Percentiles rank a stretch among this genome's conserved stretches.
Conservation (phyloP, 2,113 vertebrate genomes). For the Zonotrichia leucophrys region DNA sequence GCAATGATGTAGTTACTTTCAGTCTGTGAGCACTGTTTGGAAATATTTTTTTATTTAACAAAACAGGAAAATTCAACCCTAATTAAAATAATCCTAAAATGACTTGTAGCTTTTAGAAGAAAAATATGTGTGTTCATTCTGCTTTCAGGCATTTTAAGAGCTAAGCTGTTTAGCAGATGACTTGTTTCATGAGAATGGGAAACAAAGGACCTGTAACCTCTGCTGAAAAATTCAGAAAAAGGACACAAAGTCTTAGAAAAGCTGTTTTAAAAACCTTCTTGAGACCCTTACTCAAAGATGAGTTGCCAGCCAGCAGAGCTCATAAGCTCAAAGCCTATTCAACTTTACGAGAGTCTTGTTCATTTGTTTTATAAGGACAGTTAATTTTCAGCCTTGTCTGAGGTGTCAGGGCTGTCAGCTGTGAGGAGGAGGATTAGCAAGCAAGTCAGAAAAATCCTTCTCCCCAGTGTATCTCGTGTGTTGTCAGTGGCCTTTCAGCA, state of each 20-base stretch:
- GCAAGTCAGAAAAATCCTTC: not conserved
- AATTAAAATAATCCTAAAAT: not conserved
- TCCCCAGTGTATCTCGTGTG: not conserved
- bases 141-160: conserved; percentile 7
- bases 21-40: not conserved
- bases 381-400: conserved; percentile 40
- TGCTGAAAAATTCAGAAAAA: not conserved
- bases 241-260: not conserved
- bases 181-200: not conserved
- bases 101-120: not conserved
- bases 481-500: conserved; percentile 47
- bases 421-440: conserved; percentile 28
- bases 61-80: not conserved
- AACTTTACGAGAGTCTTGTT: not conserved
- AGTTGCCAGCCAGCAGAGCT: not conserved
- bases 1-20: not conserved
- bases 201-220: not conserved
- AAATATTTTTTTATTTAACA: not conserved
- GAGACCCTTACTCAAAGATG: not conserved
- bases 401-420: conserved; percentile 56
- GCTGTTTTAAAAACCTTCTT: not conserved
- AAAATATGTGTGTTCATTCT: not conserved
- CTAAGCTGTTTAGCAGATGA: conserved; percentile 50
- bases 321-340: not conserved
- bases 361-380: not conserved